Evolutionary conservation across 2,797 vertebrate species (phyloP).

Genomic region (Lates japonicus): DNA sequence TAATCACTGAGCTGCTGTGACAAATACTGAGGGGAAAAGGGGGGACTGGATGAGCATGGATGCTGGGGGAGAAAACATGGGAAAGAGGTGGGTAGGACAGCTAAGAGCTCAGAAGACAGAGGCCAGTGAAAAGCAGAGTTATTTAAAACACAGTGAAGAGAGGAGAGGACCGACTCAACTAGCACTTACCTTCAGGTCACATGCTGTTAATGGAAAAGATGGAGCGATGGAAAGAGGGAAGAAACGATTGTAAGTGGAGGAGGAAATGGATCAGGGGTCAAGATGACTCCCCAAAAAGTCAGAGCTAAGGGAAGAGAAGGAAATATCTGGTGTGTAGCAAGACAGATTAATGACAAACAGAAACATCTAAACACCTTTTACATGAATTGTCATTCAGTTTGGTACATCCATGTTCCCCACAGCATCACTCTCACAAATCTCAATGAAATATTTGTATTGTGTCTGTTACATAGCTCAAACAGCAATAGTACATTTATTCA

Average conservation of each 20-base stretch:
- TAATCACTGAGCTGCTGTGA: background rate
- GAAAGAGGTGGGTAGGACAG: slow-evolving; percentile 15
- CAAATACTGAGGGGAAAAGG: background rate
- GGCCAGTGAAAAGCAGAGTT: slow-evolving; percentile 64
- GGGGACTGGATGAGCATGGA: slow-evolving; percentile 17
- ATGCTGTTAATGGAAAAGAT: slow-evolving; percentile 76
- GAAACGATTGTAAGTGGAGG: slow-evolving; percentile 38
- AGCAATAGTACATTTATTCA: background rate
- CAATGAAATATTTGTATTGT: no score
- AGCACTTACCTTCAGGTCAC: slow-evolving; percentile 74
- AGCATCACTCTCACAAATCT: background rate
- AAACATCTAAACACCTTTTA: background rate
- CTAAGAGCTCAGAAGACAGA: slow-evolving; percentile 66
- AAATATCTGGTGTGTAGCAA: slow-evolving; percentile 3
- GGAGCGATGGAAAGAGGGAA: slow-evolving; percentile 57
- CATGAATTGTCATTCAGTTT: background rate
- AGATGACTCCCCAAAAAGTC: slow-evolving; percentile 38
- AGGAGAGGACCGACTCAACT: slow-evolving; percentile 52
- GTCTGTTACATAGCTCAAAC: background rate
- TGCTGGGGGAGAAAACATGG: background rate
- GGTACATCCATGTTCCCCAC: background rate
- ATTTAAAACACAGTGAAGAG: slow-evolving; percentile 73
- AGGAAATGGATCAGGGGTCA: slow-evolving; percentile 47
- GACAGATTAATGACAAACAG: background rate
- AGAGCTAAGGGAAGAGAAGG: background rate